Evolutionary conservation across 2,797 vertebrate genomes (phyloP).

Genomic region (Pipistrellus kuhlii): DNA sequence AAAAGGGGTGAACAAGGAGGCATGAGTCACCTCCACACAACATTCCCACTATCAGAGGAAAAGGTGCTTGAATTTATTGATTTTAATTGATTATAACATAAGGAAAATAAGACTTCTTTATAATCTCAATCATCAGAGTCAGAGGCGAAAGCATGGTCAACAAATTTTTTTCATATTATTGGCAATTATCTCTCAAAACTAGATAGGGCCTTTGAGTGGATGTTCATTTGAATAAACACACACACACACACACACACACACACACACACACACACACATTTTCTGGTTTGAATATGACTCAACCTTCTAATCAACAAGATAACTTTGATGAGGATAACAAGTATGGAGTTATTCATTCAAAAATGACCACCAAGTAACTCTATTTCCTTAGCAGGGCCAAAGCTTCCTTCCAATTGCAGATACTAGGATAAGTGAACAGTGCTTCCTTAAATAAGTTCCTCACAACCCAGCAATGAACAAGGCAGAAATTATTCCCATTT

Average conservation of each 20-base stretch:
- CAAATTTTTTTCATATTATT: neutral
- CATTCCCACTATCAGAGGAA: neutral
- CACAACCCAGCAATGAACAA: neutral
- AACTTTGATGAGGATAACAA: neutral
- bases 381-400: neutral
- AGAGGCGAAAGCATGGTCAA: neutral
- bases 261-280: neutral
- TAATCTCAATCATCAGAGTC: neutral
- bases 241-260: neutral
- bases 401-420: neutral
- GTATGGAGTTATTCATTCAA: neutral
- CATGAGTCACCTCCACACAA: neutral
- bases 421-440: accelerated
- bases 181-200: neutral
- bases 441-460: neutral
- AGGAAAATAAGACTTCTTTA: neutral
- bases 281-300: neutral
- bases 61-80: neutral
- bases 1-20: neutral
- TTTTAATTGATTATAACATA: neutral
- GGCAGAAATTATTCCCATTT: neutral
- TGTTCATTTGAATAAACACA: neutral
- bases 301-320: neutral
- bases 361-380: neutral
- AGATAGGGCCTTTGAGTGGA: neutral